Evolutionary conservation across 2,888 invertebrate species (phyloP), one percentile per base, ranked within the genome.

Genomic region (Nephrotoma appendiculata): DNA sequence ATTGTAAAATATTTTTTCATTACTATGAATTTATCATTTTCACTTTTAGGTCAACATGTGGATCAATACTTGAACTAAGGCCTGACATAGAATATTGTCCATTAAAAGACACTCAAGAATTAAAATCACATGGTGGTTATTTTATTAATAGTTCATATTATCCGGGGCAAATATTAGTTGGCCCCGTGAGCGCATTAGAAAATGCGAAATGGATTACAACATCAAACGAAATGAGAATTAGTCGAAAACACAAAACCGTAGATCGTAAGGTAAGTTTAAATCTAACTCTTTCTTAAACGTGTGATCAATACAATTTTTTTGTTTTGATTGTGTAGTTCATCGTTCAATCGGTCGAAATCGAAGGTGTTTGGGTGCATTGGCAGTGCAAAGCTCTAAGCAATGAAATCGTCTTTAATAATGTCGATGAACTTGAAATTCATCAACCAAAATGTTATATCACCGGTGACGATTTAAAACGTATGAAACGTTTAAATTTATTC

Each of bases 311-410:
- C 2, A 31, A 31, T 2, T 71, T 7, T 86, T 87, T 15, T 85
- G 84, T 45, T 31, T 83, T 87, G 12, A 41, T 87, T 31, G 31
- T 31, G n/a, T 91, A 94, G 93, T 96, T 96, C 88, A 95, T 95
- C 5, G 96, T 98, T 19, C 96, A 97, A 90, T 95, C 95, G 86
- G 95, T 98, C 7, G 94, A 96, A 90, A 95, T 96, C 2, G 94
- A 95, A 88, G 94, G 95, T 88, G 95, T 98, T 19, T 96, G 95
- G 89, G 96, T 98, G 0, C 95, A 96, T 89, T 98, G 98, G 98
- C 96, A 96, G 88, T 97, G 96, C 89, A 94, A 95, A 88, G 95
- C 95, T 0, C 93, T 95, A 12, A 94, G 95, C 89, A 93, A 91
- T 45, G 91, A 91, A 2, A 87, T 86, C n/a, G 88, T 87, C 71